Conservation (phyloP, 2,113 vertebrate species). For the Leptodactylus fuscus region DNA sequence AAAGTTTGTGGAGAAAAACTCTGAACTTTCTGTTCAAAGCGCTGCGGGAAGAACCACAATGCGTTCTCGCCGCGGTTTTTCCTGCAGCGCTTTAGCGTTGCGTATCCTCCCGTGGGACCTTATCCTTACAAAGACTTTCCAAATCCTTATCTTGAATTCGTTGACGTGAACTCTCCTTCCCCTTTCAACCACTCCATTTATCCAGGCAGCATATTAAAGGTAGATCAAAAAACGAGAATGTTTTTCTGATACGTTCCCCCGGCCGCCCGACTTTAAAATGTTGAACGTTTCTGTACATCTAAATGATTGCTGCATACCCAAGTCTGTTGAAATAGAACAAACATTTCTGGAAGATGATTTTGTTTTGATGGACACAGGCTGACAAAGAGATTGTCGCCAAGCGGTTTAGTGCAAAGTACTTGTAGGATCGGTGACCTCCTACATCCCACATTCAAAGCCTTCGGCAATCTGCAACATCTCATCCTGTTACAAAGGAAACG, state of each 20-base stretch:
- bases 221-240: not conserved
- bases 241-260: not conserved
- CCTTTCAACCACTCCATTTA: not conserved
- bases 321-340: slow-evolving; percentile 10
- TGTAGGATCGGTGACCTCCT: slow-evolving; percentile 35
- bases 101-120: too few relatives aligned
- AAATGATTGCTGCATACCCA: slow-evolving; percentile 1
- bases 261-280: not conserved
- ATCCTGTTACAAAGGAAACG: slow-evolving; percentile 48
- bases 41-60: too few relatives aligned
- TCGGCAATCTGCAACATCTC: slow-evolving; percentile 52
- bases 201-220: not conserved
- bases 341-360: slow-evolving; percentile 14
- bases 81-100: too few relatives aligned
- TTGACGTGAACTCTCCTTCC: not conserved
- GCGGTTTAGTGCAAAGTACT: slow-evolving; percentile 41
- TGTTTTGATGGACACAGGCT: slow-evolving; percentile 7
- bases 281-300: not conserved
- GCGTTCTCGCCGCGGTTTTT: too few relatives aligned
- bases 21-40: too few relatives aligned
- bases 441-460: slow-evolving; percentile 46
- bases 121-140: not conserved
- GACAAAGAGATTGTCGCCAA: slow-evolving; percentile 39
- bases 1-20: too few relatives aligned
- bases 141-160: not conserved